A percentile compares a stretch with the other conserved stretches of the same genome.
phyloP scores from a whole-genome alignment of 2,888 invertebrate genomes.

The Willowsia nigromaculata region DNA sequence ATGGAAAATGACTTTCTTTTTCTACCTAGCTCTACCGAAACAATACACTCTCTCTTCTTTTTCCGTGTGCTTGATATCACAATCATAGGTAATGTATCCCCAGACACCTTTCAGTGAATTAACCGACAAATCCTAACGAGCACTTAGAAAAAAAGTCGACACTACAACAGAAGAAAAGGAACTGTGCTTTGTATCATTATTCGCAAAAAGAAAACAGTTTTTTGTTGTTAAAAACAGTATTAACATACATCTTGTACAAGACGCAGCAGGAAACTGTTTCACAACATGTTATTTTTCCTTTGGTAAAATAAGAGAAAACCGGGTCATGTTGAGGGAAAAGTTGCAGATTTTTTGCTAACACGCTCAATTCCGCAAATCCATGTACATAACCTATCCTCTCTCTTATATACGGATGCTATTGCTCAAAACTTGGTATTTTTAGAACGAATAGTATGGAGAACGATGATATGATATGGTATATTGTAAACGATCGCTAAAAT shows the following conservation, averaged over 20 bases:
- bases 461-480: no score
- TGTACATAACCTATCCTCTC: background rate
- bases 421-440: no score
- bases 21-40: background rate
- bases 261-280: background rate
- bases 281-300: background rate
- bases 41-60: background rate
- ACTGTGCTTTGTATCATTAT: background rate
- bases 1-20: constrained; percentile 15
- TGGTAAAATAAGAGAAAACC: background rate
- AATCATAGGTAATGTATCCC: constrained; percentile 72
- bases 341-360: constrained; percentile 36
- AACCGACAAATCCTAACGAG: constrained; percentile 73
- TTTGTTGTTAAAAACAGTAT: background rate
- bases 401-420: background rate
- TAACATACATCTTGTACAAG: background rate
- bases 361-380: background rate
- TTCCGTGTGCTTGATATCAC: constrained; percentile 40
- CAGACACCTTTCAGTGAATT: constrained; percentile 75
- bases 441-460: no score
- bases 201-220: background rate
- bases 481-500: background rate
- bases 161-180: background rate
- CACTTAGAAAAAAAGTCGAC: constrained; percentile 54
- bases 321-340: background rate